Evolutionary conservation across 2,113 vertebrate genomes (phyloP), one percentile per base, ranked within the genome.

Genomic region (Erinaceus europaeus): DNA sequence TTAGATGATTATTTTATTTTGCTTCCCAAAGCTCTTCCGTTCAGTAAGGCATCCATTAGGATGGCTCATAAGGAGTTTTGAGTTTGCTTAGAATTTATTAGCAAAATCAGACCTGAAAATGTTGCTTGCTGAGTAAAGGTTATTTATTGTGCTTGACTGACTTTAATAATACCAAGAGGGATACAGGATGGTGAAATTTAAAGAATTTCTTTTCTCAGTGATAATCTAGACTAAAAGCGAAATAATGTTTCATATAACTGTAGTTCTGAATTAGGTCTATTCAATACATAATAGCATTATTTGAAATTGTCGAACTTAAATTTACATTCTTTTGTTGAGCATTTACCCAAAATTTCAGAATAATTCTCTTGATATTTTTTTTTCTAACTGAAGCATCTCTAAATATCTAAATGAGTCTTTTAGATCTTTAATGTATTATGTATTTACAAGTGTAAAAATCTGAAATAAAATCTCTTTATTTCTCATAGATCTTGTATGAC

Each of bases 1-100:
- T 94, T 6, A 29, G 94, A 93, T 91, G 93, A 87, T 85, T 95
- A 90, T 90, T 96, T 96, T 96, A 91, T 94, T 96, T 96, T 96
- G 74, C 71, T 94, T 96, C 64, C 91, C 89, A 95, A 96, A 95
- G 65, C 62, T 90, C 94, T 94, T 94, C 91, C 93, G 89, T 86
- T 52, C 40, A 73, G 67, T 61, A 67, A 94, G 71, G 72, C 25
- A 59, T 64, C 87, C 87, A 90, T 90, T 93, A 93, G 69, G 94
- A 89, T 75, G 71, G 55, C 89, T 80, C 87, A 89, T 81, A 85
- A 89, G 71, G 75, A 79, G 40, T 59, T 59, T 76, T 64, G 61
- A 79, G 88, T 81, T 94, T 88, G 75, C 64, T 85, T 93, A 93
- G 72, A 93, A 90, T 94, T 90, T 93, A 92, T 86, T 94, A 83